Percentiles rank a stretch among this genome's conserved stretches.
Conservation (phyloP, 2,888 invertebrate species). For the Cheilosia vernalis region DNA sequence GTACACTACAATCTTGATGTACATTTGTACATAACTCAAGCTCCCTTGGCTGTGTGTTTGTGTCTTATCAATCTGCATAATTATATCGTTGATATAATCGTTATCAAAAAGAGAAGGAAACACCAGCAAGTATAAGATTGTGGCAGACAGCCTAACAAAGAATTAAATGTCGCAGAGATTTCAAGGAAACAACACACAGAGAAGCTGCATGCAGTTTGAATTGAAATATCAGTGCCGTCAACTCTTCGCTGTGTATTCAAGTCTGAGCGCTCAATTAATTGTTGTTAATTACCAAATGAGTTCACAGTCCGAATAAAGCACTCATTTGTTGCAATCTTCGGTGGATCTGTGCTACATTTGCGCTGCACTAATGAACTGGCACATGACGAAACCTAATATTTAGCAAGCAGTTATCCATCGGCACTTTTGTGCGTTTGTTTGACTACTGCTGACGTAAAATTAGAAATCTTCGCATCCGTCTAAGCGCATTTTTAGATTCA, state of each 20-base stretch:
- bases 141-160: not conserved
- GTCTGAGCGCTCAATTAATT: slow-evolving; percentile 13
- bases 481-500: not conserved
- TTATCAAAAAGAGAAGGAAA: slow-evolving; percentile 27
- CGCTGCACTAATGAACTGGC: slow-evolving; percentile 12
- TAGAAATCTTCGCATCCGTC: not conserved
- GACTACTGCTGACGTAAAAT: not conserved
- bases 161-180: not conserved
- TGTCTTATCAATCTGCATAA: slow-evolving; percentile 52
- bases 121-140: not conserved
- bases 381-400: slow-evolving; percentile 22
- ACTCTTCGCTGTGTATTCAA: not conserved
- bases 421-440: not conserved
- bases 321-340: not conserved
- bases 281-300: slow-evolving; percentile 46
- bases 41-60: not conserved
- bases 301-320: slow-evolving; percentile 27
- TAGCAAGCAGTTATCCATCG: not conserved
- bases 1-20: not conserved
- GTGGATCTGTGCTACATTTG: not conserved
- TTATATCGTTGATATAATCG: slow-evolving; percentile 21
- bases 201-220: not conserved
- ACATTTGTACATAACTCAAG: not conserved
- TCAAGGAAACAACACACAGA: not conserved
- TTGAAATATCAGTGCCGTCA: not conserved